Percentiles rank a stretch among this genome's conserved stretches.
Evolutionary conservation across 2,888 invertebrate genomes (phyloP).

Genomic region (Plutella xylostella): DNA sequence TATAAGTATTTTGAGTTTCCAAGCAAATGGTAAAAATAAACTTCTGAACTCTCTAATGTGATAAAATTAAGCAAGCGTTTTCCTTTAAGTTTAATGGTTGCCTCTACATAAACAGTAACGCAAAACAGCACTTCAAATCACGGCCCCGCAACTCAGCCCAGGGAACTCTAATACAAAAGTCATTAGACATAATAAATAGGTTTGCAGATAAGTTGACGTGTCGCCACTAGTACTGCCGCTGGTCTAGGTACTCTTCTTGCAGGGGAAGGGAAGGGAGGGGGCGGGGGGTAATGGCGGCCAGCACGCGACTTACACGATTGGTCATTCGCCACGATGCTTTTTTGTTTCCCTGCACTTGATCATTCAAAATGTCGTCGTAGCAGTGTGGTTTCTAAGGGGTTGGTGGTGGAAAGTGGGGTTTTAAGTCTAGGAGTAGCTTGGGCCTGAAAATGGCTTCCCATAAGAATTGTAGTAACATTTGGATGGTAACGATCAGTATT

Average conservation of each 20-base stretch:
- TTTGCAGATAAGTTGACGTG: slow-evolving; percentile 53
- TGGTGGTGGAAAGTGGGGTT: background rate
- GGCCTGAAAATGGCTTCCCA: too few relatives aligned
- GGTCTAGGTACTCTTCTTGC: slow-evolving; percentile 24
- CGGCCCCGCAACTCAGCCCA: background rate
- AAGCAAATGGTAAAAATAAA: too few relatives aligned
- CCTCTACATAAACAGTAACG: too few relatives aligned
- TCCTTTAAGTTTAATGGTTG: too few relatives aligned
- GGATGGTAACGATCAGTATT: too few relatives aligned
- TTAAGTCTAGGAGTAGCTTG: too few relatives aligned
- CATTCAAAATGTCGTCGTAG: slow-evolving; percentile 8
- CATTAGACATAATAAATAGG: slow-evolving; percentile 51
- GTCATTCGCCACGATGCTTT: slow-evolving; percentile 32
- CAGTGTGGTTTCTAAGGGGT: slow-evolving; percentile 1
- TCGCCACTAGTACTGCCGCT: slow-evolving; percentile 43
- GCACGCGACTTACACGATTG: slow-evolving; percentile 62
- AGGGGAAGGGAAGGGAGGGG: too few relatives aligned
- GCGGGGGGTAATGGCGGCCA: slow-evolving; percentile 46
- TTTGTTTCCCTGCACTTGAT: slow-evolving; percentile 4
- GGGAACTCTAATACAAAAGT: slow-evolving; percentile 30
- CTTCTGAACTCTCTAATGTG: too few relatives aligned
- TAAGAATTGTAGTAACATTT: too few relatives aligned
- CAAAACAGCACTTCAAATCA: too few relatives aligned
- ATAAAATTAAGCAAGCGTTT: too few relatives aligned
- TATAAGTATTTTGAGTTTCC: too few relatives aligned